A percentile compares a stretch with the other conserved stretches of the same genome.
These are phyloP conservation scores for Neoascia interrupta DNA, from an alignment of 2,888 invertebrate species.

Conservation along the genomic window DNA sequence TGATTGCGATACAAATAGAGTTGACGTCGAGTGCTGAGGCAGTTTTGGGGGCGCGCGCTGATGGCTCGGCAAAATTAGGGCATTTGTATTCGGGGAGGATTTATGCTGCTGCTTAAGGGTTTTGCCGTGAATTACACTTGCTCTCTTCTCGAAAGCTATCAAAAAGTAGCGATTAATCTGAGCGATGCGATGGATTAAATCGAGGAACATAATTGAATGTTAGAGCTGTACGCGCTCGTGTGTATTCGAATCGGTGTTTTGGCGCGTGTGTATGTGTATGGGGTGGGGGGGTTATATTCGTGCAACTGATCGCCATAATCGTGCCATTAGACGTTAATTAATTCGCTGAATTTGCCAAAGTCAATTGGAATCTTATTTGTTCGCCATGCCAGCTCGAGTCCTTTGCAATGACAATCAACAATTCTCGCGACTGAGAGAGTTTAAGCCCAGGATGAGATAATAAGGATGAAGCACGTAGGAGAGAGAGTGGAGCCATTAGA, in stretches of 20 bases:
- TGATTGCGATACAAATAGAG: constrained; percentile 67
- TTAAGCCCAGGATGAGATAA: constrained; percentile 56
- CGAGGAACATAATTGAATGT: constrained; percentile 66
- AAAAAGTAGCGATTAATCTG: constrained; percentile 69
- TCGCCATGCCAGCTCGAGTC: constrained; percentile 22
- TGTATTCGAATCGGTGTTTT: no score
- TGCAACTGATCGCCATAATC: constrained; percentile 68
- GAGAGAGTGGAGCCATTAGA: constrained; percentile 19
- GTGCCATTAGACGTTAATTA: constrained; percentile 68
- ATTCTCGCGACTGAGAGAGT: constrained; percentile 14
- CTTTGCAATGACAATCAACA: constrained; percentile 37
- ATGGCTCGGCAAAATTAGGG: constrained; percentile 56
- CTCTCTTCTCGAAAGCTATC: constrained; percentile 63
- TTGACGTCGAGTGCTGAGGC: constrained; percentile 31
- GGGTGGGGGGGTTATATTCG: constrained; percentile 7
- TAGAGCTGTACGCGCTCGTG: constrained; percentile 8
- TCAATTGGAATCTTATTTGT: constrained; percentile 64
- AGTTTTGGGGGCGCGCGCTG: neutral
- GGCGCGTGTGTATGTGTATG: neutral
- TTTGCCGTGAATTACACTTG: constrained; percentile 67
- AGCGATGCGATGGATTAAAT: constrained; percentile 67
- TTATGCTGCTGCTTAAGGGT: constrained; percentile 68
- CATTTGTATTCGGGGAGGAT: constrained; percentile 68
- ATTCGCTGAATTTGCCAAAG: constrained; percentile 53
- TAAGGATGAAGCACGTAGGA: constrained; percentile 12